A percentile compares a stretch with the other conserved stretches of the same genome.
Evolutionary conservation across 2,888 invertebrate genomes (phyloP).

Genomic region (Tipula confusa): DNA sequence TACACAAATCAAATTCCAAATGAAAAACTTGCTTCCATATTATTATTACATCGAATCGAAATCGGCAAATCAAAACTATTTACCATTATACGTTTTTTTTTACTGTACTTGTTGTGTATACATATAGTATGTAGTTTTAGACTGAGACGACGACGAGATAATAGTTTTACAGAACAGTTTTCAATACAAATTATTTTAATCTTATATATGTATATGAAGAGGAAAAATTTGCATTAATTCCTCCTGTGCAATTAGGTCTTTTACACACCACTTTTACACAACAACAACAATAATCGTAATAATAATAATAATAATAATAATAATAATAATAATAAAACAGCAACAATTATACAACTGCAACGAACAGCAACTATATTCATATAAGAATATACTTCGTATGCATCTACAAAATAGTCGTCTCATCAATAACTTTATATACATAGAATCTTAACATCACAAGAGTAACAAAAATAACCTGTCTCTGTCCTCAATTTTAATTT

Average conservation of each 20-base stretch:
- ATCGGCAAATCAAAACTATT: background rate
- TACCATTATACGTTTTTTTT: background rate
- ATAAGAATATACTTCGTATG: background rate
- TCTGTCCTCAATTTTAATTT: slow-evolving; percentile 9
- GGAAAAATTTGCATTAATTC: background rate
- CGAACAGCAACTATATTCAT: background rate
- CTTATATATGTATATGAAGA: background rate
- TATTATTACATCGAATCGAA: background rate
- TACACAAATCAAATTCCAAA: background rate
- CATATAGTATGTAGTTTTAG: background rate
- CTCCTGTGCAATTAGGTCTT: background rate
- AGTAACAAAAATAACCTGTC: slow-evolving; percentile 5
- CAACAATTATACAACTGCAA: background rate
- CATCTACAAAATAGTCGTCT: background rate
- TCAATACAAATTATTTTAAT: background rate
- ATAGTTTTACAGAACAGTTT: background rate
- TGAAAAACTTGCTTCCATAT: background rate
- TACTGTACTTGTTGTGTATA: background rate
- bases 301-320: background rate
- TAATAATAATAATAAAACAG: background rate
- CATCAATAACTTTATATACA: background rate
- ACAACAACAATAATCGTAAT: background rate
- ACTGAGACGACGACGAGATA: background rate
- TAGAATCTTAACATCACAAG: background rate
- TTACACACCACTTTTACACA: background rate